These are phyloP conservation scores for Mactra quadrangularis DNA, from an alignment of 1,140 invertebrate species.

Conservation along the genomic window DNA sequence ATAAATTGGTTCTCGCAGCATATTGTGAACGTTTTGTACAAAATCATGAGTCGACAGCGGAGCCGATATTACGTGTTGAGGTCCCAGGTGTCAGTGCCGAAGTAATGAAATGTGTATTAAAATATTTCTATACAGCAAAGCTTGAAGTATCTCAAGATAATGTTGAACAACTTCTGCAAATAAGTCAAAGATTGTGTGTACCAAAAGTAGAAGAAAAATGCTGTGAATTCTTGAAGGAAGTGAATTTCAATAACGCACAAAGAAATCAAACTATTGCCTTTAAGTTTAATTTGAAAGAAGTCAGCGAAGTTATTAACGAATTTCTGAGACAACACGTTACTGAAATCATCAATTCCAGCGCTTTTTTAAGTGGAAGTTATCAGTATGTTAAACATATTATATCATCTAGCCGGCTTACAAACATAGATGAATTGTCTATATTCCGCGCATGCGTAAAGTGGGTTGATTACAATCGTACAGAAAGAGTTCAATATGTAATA, in stretches of 20 bases:
- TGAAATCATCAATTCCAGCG: background rate
- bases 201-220: constrained; percentile 22
- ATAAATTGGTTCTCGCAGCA: constrained; percentile 42
- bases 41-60: background rate
- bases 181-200: constrained; percentile 16
- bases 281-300: background rate
- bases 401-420: constrained; percentile 12
- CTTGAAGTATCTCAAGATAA: constrained; percentile 19
- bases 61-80: constrained; percentile 10
- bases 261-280: constrained; percentile 1
- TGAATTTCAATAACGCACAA: constrained; percentile 20
- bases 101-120: constrained; percentile 22
- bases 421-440: constrained; percentile 40
- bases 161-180: constrained; percentile 40
- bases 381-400: constrained; percentile 42
- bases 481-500: constrained; percentile 13
- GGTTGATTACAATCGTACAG: constrained; percentile 6
- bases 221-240: constrained; percentile 6
- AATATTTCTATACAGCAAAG: constrained; percentile 47
- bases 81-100: constrained; percentile 26
- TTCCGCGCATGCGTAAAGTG: constrained; percentile 51
- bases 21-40: constrained; percentile 22
- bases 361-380: constrained; percentile 34
- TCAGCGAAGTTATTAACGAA: constrained; percentile 7
- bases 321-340: constrained; percentile 25